phyloP scores from a whole-genome alignment of 2,797 vertebrate species.

The Sebastes jordani region DNA sequence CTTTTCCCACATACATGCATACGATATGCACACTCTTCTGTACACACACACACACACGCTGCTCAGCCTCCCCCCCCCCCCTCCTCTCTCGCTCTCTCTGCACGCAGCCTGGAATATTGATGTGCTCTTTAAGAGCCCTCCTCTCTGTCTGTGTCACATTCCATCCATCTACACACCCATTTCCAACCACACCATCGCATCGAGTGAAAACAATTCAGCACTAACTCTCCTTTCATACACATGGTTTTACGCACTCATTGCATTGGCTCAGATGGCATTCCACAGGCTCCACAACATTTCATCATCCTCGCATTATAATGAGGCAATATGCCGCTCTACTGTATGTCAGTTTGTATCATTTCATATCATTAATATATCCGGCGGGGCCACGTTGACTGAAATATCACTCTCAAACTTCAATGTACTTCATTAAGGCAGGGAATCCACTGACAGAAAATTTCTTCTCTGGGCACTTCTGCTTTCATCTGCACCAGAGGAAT shows the following conservation, averaged over 20 bases:
- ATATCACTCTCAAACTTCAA: conserved; percentile 59
- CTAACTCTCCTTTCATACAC: conserved; percentile 38
- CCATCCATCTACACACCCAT: conserved; percentile 72
- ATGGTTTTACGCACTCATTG: conserved; percentile 44
- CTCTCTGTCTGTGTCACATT: conserved; percentile 78
- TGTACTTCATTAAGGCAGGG: conserved; percentile 66
- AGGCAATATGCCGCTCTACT: conserved; percentile 49
- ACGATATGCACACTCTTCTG: conserved; percentile 25
- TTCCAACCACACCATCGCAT: conserved; percentile 64
- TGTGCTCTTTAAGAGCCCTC: conserved; percentile 79
- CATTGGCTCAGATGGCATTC: conserved; percentile 53
- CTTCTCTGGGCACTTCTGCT: conserved; percentile 52
- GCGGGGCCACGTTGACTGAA: conserved; percentile 32
- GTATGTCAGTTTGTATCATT: conserved; percentile 71
- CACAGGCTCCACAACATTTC: conserved; percentile 52
- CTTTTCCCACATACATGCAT: conserved; percentile 22
- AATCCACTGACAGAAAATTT: conserved; percentile 47
- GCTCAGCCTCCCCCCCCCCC: conserved; percentile 24
- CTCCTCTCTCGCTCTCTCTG: conserved; percentile 31
- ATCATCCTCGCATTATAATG: conserved; percentile 66
- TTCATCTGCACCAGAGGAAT: conserved; percentile 60
- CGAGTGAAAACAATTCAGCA: conserved; percentile 69
- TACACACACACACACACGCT: conserved; percentile 58
- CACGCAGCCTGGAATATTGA: conserved; percentile 80
- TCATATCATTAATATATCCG: conserved; percentile 62